These are phyloP conservation scores for Halocynthia roretzi DNA, from an alignment of 23 tunicate species.

Conservation along the genomic window DNA sequence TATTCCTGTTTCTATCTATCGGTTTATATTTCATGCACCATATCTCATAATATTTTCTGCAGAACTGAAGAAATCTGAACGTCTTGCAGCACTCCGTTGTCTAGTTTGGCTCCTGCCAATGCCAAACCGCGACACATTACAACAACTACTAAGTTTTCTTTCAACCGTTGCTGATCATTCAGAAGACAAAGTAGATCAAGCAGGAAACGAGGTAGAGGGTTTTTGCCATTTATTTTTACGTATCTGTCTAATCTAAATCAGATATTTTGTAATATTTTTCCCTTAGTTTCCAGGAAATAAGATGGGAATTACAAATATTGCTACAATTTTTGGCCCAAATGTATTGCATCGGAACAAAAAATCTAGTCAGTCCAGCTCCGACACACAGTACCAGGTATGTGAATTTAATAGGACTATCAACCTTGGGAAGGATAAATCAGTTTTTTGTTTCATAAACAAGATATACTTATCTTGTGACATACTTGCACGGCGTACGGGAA, in stretches of 20 bases:
- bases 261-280: background rate
- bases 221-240: background rate
- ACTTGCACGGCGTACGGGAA: no score
- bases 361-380: constrained; percentile 20
- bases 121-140: constrained; percentile 81
- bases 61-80: constrained; percentile 36
- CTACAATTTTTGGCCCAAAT: constrained; percentile 90
- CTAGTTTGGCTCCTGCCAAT: constrained; percentile 83
- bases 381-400: constrained; percentile 55
- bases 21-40: no score
- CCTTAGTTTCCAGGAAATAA: constrained; percentile 74
- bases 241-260: background rate
- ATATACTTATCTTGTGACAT: no score
- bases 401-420: no score
- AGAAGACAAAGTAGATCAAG: constrained; percentile 39
- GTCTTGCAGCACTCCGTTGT: constrained; percentile 48
- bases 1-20: no score
- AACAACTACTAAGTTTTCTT: constrained; percentile 69
- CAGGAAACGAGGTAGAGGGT: constrained; percentile 53
- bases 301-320: constrained; percentile 67
- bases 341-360: constrained; percentile 73
- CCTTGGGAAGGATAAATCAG: no score
- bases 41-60: background rate
- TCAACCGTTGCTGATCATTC: constrained; percentile 55
- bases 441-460: no score